These are phyloP conservation scores for Entomyzon cyanotis DNA, from an alignment of 2,113 vertebrate genomes.

Conservation along the genomic window DNA sequence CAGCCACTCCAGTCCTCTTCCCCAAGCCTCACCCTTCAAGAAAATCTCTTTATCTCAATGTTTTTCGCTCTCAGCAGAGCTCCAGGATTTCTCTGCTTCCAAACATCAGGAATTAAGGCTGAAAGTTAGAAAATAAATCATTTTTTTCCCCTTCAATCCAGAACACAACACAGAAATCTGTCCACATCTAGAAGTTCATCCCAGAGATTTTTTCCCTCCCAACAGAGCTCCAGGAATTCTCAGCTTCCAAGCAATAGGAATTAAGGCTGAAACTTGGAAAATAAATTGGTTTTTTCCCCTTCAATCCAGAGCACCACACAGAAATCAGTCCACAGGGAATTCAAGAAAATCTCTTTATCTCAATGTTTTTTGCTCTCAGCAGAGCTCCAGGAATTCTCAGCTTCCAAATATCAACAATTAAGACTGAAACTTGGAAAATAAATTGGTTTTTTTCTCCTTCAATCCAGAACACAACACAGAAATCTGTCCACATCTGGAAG, in stretches of 20 bases:
- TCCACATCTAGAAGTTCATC: no score
- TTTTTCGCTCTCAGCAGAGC: not conserved
- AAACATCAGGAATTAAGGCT: not conserved
- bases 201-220: not conserved
- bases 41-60: fast-evolving
- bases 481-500: no score
- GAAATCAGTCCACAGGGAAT: no score
- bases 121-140: not conserved
- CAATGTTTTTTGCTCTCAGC: no score
- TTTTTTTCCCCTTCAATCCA: no score
- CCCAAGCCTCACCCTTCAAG: not conserved
- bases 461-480: no score
- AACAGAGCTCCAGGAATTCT: not conserved
- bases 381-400: no score
- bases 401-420: no score
- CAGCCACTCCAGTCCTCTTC: not conserved
- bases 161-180: not conserved
- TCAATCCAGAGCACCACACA: not conserved
- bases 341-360: no score
- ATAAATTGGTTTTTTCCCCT: not conserved
- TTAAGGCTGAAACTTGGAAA: not conserved
- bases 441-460: no score
- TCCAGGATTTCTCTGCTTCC: not conserved
- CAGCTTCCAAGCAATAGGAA: not conserved
- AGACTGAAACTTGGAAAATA: no score